Conservation (phyloP, 2,797 vertebrate species). For the Lacerta bilineata region DNA sequence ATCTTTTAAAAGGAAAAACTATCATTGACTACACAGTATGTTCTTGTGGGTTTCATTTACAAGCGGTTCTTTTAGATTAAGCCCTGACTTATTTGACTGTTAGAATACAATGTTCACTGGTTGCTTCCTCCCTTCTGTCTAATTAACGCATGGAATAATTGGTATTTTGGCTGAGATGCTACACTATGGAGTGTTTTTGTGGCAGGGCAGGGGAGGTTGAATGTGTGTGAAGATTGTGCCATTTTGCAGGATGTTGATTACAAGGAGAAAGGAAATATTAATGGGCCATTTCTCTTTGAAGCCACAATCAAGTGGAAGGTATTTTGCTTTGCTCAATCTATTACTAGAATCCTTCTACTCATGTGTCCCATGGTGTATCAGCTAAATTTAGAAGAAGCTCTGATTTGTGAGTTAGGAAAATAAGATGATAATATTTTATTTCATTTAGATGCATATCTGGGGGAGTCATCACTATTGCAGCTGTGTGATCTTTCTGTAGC, state of each 20-base stretch:
- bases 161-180: conserved; percentile 37
- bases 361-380: neutral
- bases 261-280: conserved; percentile 7
- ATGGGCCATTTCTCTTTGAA: neutral
- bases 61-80: conserved; percentile 59
- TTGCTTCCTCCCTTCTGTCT: conserved; percentile 24
- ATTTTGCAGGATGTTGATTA: conserved; percentile 24
- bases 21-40: conserved; percentile 25
- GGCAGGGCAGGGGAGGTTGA: too few species aligned
- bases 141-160: conserved; percentile 26
- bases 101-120: neutral
- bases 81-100: conserved; percentile 51
- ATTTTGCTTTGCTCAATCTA: neutral
- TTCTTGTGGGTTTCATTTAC: conserved; percentile 41
- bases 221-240: neutral
- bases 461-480: neutral
- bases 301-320: neutral
- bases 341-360: too few species aligned
- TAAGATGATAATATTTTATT: neutral
- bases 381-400: neutral
- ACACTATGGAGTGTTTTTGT: conserved; percentile 36
- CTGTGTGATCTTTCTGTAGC: neutral
- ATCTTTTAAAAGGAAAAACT: conserved; percentile 41
- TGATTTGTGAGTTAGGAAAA: neutral
- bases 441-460: neutral